Percentiles rank a stretch among this genome's conserved stretches.
These are phyloP conservation scores for Yponomeuta malinellus DNA, from an alignment of 2,888 invertebrate species.

Conservation along the genomic window DNA sequence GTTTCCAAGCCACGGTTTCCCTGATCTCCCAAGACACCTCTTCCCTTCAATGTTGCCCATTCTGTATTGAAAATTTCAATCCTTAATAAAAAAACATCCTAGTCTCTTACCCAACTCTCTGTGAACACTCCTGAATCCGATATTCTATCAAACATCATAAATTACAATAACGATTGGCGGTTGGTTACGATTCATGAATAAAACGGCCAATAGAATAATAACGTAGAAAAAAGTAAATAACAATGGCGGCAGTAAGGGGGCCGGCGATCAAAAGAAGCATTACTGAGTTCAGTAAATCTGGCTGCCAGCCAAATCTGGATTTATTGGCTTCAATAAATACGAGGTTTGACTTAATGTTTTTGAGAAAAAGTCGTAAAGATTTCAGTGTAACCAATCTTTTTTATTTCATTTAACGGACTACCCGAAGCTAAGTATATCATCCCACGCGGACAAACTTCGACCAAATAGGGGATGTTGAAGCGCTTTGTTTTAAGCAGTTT, in stretches of 20 bases:
- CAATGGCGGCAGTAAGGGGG: neutral
- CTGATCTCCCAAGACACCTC: too few relatives aligned
- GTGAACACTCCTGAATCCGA: neutral
- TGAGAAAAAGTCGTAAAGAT: neutral
- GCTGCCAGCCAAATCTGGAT: neutral
- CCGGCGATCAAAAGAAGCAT: neutral
- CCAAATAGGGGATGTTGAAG: too few relatives aligned
- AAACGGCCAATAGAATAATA: neutral
- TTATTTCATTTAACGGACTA: too few relatives aligned
- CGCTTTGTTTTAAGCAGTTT: too few relatives aligned
- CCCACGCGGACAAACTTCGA: too few relatives aligned
- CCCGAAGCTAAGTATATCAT: too few relatives aligned
- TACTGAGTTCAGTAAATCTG: neutral
- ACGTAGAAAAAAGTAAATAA: neutral
- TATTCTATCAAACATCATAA: neutral
- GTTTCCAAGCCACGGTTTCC: too few relatives aligned
- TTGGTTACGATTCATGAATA: constrained; percentile 1
- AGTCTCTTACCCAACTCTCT: neutral
- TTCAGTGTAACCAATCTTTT: too few relatives aligned
- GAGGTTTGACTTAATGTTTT: neutral
- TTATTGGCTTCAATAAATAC: constrained; percentile 1
- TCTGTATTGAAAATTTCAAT: too few relatives aligned
- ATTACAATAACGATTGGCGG: neutral
- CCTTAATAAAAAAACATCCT: too few relatives aligned
- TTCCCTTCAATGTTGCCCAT: too few relatives aligned